These are phyloP conservation scores for Halocaridina rubra DNA, from an alignment of 2,888 invertebrate species.

Conservation along the genomic window DNA sequence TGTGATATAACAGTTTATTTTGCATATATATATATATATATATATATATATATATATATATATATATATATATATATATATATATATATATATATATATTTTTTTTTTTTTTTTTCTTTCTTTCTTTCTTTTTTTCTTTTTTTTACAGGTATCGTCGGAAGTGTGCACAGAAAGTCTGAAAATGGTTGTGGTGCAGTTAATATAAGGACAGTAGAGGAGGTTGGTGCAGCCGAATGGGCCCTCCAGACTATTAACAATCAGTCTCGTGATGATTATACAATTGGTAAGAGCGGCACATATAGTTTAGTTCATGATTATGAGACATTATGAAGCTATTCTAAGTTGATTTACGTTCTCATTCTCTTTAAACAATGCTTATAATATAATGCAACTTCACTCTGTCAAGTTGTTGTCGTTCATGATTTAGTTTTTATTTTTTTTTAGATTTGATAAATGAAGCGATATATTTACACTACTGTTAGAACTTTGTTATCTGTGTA, in stretches of 20 bases:
- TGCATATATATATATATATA: conserved; percentile 21
- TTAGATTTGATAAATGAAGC: no score
- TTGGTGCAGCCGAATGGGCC: conserved; percentile 60
- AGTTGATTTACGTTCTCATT: no score
- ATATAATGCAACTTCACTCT: no score
- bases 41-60: conserved; percentile 26
- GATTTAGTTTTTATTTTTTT: no score
- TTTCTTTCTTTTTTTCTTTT: not conserved
- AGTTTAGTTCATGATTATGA: no score
- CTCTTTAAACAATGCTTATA: no score
- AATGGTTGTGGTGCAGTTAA: conserved; percentile 32
- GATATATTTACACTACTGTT: no score
- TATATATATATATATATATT: conserved; percentile 27
- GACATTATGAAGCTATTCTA: no score
- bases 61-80: conserved; percentile 20
- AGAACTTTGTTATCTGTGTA: no score
- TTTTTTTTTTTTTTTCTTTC: no score
- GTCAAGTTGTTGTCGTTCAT: no score
- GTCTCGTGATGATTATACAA: conserved; percentile 42
- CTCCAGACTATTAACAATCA: conserved; percentile 59
- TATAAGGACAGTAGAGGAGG: conserved; percentile 45
- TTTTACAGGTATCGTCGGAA: conserved; percentile 37
- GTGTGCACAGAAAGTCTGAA: conserved; percentile 12
- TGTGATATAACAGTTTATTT: not conserved
- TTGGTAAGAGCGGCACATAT: no score